phyloP scores from a whole-genome alignment of 2,888 invertebrate species.

The Phyllotreta cruciferae region DNA sequence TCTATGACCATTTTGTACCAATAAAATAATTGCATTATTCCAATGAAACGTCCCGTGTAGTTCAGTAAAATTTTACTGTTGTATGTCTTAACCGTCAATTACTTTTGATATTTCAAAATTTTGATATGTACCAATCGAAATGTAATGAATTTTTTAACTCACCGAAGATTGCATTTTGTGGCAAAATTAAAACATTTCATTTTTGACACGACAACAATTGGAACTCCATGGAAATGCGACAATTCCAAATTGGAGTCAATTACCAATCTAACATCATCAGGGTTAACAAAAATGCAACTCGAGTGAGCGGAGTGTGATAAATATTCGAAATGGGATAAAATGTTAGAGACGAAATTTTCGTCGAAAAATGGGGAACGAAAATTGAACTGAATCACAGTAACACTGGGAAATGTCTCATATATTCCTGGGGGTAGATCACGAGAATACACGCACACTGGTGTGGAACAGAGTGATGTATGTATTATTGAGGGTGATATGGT shows the following conservation, averaged over 20 bases:
- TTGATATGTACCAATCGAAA: too few species aligned
- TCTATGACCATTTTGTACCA: background rate
- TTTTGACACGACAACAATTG: too few species aligned
- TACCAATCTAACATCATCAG: conserved; percentile 10
- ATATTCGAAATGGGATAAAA: conserved; percentile 29
- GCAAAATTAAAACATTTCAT: too few species aligned
- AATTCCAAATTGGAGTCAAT: background rate
- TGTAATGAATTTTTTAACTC: too few species aligned
- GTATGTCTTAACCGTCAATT: too few species aligned
- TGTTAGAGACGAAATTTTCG: conserved; percentile 31
- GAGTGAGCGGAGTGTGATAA: conserved; percentile 36
- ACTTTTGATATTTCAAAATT: too few species aligned
- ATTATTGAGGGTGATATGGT: conserved; percentile 44
- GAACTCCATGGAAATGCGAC: too few species aligned
- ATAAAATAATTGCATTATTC: conserved; percentile 9
- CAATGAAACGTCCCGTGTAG: background rate
- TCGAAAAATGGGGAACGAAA: conserved; percentile 34
- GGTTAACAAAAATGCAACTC: conserved; percentile 10
- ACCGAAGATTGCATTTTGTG: too few species aligned
- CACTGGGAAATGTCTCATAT: conserved; percentile 51
- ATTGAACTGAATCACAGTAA: conserved; percentile 52
- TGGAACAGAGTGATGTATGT: conserved; percentile 25
- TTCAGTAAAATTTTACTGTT: too few species aligned
- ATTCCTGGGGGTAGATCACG: conserved; percentile 43
- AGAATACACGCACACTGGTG: conserved; percentile 31